Conservation (phyloP, 1,140 invertebrate genomes). For the Zaprionus gabonicus region DNA sequence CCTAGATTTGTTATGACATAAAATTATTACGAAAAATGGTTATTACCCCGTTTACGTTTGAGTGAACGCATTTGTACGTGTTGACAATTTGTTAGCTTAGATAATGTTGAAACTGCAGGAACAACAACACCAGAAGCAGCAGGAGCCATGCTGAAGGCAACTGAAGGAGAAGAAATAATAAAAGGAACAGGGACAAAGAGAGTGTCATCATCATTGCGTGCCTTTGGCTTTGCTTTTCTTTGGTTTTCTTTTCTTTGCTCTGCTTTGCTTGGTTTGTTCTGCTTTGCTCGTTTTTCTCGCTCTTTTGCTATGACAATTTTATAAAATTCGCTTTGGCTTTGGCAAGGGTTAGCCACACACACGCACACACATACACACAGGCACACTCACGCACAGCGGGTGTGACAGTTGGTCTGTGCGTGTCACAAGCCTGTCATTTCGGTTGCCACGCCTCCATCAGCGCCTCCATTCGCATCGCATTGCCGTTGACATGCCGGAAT, state of each 20-base stretch:
- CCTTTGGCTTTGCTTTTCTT: constrained; percentile 52
- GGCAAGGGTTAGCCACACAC: constrained; percentile 69
- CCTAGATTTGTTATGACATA: constrained; percentile 82
- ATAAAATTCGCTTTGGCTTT: constrained; percentile 66
- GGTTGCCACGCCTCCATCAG: constrained; percentile 55
- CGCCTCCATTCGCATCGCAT: constrained; percentile 18
- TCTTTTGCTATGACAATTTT: constrained; percentile 67
- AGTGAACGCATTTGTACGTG: constrained; percentile 84
- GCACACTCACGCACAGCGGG: constrained; percentile 47
- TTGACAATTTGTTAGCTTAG: constrained; percentile 84
- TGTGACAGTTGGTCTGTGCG: constrained; percentile 82
- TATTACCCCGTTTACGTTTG: constrained; percentile 84
- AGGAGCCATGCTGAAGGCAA: constrained; percentile 29
- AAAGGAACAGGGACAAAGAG: constrained; percentile 37
- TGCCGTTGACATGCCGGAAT: constrained; percentile 68
- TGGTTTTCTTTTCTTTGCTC: constrained; percentile 38
- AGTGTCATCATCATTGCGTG: constrained; percentile 63
- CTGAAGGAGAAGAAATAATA: constrained; percentile 2
- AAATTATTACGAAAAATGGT: constrained; percentile 84
- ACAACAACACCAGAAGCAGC: constrained; percentile 41
- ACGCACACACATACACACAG: constrained; percentile 26
- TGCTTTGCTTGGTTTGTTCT: constrained; percentile 5
- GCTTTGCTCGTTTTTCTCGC: constrained; percentile 16
- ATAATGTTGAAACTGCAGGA: constrained; percentile 65
- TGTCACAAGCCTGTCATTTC: constrained; percentile 77